Evolutionary conservation across 2,888 invertebrate genomes (phyloP), one percentile per base, ranked within the genome.

Genomic region (Eupeodes latifasciatus): DNA sequence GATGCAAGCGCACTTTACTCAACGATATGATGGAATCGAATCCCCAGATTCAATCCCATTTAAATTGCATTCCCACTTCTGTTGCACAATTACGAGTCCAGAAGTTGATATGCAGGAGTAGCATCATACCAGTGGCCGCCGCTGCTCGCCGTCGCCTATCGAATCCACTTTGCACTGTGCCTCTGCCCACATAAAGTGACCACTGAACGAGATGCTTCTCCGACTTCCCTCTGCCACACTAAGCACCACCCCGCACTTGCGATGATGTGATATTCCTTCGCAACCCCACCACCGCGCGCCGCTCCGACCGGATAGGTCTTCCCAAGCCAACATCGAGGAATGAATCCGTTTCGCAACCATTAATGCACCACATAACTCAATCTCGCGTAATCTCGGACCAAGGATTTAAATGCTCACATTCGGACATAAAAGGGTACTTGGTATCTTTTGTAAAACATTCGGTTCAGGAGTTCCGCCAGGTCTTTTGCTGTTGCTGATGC

Each of bases 371-470:
- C 89, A 89, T 89, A 89, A 89, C 89, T 89, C 89, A 89, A 89
- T 89, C 89, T 89, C 89, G 85, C 85, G 85, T 89, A 85, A 89
- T 89, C 89, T 89, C 89, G 79, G 67, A 16, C 78, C 81, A 66
- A 89, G 85, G 89, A 89, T 89, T 89, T 89, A 89, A 89, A 89
- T 85, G 89, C 89, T 89, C 85, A 89, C 89, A 85, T 85, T 89
- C 85, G 85, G 85, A 81, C 89, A 90, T 86, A 90, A 90, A 89
- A 90, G 86, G 86, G 89, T 86, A 86, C 82, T 89, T 82, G 84
- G 90, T 90, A 90, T 84, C 89, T 89, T 89, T 85, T 89, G 89
- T 89, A 89, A 87, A 89, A 87, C 89, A 89, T 91, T 92, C 91
- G 92, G 91, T 91, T 91, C 80, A 80, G 75, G 71, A 85, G 89